A percentile compares a stretch with the other conserved stretches of the same genome.
Conservation (phyloP, 2,888 invertebrate genomes). For the Athalia rosae region DNA sequence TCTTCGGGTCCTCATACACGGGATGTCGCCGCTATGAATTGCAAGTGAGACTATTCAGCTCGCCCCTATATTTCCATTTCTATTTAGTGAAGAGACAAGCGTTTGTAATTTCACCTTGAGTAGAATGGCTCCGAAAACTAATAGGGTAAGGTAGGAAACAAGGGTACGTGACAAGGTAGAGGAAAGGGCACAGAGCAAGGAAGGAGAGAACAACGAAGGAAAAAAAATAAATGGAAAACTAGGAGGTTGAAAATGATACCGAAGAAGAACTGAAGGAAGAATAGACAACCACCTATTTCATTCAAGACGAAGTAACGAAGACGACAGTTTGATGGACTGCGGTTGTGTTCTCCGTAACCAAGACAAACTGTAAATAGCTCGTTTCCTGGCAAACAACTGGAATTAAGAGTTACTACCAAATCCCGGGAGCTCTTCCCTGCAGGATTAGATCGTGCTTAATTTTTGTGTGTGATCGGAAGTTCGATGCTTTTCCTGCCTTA, state of each 20-base stretch:
- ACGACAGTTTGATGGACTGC: slow-evolving; percentile 44
- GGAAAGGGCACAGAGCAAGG: not conserved
- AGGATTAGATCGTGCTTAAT: slow-evolving; percentile 42
- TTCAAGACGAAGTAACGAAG: slow-evolving; percentile 43
- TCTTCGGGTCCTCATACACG: not conserved
- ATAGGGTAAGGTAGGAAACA: slow-evolving; percentile 32
- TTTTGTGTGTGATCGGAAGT: slow-evolving; percentile 20
- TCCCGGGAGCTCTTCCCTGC: slow-evolving; percentile 29
- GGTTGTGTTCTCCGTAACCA: slow-evolving; percentile 42
- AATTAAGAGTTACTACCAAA: slow-evolving; percentile 44
- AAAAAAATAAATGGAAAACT: slow-evolving; percentile 25
- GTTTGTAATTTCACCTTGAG: slow-evolving; percentile 29
- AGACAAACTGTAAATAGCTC: slow-evolving; percentile 44
- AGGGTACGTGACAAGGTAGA: slow-evolving; percentile 28
- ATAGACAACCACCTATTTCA: slow-evolving; percentile 44
- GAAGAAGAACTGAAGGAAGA: slow-evolving; percentile 27
- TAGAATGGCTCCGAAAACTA: slow-evolving; percentile 22
- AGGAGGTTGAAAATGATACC: slow-evolving; percentile 14
- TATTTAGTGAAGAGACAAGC: slow-evolving; percentile 37
- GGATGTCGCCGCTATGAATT: not conserved
- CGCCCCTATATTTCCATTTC: slow-evolving; percentile 38
- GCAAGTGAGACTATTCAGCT: not conserved
- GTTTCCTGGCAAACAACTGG: slow-evolving; percentile 36
- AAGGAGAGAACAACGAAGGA: not conserved
- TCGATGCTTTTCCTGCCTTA: not conserved